Evolutionary conservation across 1,140 invertebrate genomes (phyloP).

Genomic region (Aphelenchoides fujianensis): DNA sequence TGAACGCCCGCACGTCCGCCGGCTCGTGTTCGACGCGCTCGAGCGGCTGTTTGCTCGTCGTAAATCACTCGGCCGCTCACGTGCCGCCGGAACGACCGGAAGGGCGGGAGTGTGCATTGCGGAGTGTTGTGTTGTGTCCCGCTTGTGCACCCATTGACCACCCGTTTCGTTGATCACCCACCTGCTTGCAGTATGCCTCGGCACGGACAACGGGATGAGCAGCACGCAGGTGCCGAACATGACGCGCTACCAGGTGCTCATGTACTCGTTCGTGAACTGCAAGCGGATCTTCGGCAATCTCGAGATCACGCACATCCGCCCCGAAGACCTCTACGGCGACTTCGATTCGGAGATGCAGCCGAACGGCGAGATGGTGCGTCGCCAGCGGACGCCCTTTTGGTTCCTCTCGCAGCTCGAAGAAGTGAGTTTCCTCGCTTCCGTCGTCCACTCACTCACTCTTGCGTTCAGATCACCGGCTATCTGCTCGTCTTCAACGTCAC

Average conservation of each 20-base stretch:
- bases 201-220: constrained; percentile 46
- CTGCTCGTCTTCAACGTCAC: constrained; percentile 41
- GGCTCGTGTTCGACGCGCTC: no score
- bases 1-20: no score
- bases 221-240: constrained; percentile 27
- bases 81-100: background rate
- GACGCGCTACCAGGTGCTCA: constrained; percentile 35
- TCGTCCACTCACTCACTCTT: background rate
- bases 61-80: background rate
- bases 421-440: constrained; percentile 17
- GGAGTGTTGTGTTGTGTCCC: background rate
- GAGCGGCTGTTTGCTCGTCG: background rate
- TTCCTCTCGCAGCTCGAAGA: constrained; percentile 42
- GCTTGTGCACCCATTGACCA: no score
- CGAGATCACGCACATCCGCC: constrained; percentile 41
- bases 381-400: constrained; percentile 25
- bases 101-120: background rate
- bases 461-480: constrained; percentile 47
- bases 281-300: constrained; percentile 43
- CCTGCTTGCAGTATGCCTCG: constrained; percentile 39
- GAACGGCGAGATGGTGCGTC: background rate
- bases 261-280: constrained; percentile 39
- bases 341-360: constrained; percentile 10
- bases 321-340: constrained; percentile 30
- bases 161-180: background rate